Percentiles rank a stretch among this genome's conserved stretches.
Conservation (phyloP, 2,113 vertebrate genomes). For the Spea multiplicata region DNA sequence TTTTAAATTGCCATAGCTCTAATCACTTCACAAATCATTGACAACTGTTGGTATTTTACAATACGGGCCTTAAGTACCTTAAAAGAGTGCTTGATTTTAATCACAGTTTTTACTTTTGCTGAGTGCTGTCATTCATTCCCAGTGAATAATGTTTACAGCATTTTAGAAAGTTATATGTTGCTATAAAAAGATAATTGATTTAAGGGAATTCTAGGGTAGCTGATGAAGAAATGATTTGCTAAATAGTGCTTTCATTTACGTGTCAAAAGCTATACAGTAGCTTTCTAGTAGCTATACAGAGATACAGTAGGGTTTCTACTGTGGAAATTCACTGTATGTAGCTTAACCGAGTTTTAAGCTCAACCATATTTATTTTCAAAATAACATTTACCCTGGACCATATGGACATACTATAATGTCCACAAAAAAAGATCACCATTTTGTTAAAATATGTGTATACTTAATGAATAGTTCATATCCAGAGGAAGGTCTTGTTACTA, state of each 20-base stretch:
- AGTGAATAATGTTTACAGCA: constrained; percentile 45
- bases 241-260: constrained; percentile 34
- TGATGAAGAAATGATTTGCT: constrained; percentile 40
- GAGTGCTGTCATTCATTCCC: constrained; percentile 44
- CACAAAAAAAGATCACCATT: too few relatives aligned
- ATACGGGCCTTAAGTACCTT: constrained; percentile 45
- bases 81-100: constrained; percentile 48
- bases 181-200: constrained; percentile 48
- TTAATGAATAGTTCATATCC: too few relatives aligned
- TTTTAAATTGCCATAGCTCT: constrained; percentile 47
- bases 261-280: constrained; percentile 19
- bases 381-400: too few relatives aligned
- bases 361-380: too few relatives aligned
- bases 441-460: too few relatives aligned
- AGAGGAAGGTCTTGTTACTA: too few relatives aligned
- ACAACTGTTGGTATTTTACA: constrained; percentile 47
- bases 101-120: constrained; percentile 45
- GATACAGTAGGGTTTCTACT: too few relatives aligned
- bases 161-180: constrained; percentile 47
- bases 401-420: too few relatives aligned
- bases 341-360: too few relatives aligned
- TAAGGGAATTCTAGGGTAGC: constrained; percentile 39
- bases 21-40: constrained; percentile 48
- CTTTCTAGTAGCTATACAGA: too few relatives aligned
- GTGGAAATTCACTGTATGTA: too few relatives aligned